Base-by-base conservation (phyloP, 2,797 vertebrate genomes). In the Triplophysa bombifrons region DNA sequence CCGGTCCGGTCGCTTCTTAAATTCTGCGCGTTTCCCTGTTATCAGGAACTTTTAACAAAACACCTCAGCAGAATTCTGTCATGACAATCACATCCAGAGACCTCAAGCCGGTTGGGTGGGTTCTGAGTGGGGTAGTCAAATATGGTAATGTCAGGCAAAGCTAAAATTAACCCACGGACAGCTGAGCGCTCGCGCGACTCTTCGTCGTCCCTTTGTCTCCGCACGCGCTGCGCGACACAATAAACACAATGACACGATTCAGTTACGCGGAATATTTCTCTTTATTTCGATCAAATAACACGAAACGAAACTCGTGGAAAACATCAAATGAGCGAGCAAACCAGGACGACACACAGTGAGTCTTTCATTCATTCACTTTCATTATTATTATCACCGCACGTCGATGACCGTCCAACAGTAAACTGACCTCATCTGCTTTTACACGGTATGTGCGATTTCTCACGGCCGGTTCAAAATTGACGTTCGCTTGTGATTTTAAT, bases 141-240 rank as follows among this genome's bases (percentile, higher is more conserved):
- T 97, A 98, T 95, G 96, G 96, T 93, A 93, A 95, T 86, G 90
- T 95, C 94, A 94, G 92, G 90, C 86, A 90, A 84, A 94, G 95
- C 96, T 94, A 96, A 96, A 98, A 98, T 99, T 98, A 96, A 95
- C 94, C 83, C 51, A 51, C 50, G 50, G 80, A 94, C 96, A 96
- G 96, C 95, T 96, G 96, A 93, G 94, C 89, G 87, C 89, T 38
- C 70, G n/a, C 9, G 90, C 88, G 80, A 66, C 79, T 83, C 48
- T 77, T 30, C 80, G 16, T 41, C 38, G 51, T 17, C 38, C 7
- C 65, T 76, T 76, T 76, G 74, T 76, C 74, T 48, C 4, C 46
- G 25, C 65, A 38, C 10, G 68, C 81, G 30, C 48, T 79, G 30
- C 9, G 61, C 79, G 66, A 82, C 83, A 78, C 65, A 8, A 51